Base-by-base conservation (phyloP, 2,113 vertebrate genomes). In the Craseonycteris thonglongyai region DNA sequence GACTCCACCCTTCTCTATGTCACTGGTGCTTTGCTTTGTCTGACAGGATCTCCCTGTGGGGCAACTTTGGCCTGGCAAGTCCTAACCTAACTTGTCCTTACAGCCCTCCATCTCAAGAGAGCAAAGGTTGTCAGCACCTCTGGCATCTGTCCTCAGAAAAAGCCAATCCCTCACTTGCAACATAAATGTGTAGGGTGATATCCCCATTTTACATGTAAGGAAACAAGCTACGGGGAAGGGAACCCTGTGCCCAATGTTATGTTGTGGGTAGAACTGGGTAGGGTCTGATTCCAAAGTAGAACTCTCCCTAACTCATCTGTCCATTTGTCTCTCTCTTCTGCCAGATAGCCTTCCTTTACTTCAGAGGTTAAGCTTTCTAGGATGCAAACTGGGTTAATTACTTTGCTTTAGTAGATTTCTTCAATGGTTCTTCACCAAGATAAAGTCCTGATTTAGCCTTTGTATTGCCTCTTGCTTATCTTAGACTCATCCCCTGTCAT, bases 351-450 rank as follows among this genome's bases (percentile, higher is more conserved):
- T 56, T 85, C n/a, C 85, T 49, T 89, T 35, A 33, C 56, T 54
- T 40, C 19, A 80, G 13, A 65, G 30, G 11, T 47, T 68, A 6
- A 51, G 26, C 86, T 94, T 94, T 91, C 82, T 68, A 18, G 95
- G 74, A 33, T 38, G 7, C 56, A 80, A 45, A 54, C 56, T 49
- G 22, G 42, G 7, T 93, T 47, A n/a, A 82, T 86, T 91, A n/a
- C 40, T 85, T 88, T 78, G 56, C 26, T 87, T 87, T 86, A 87
- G 63, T 91, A 75, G 83, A 56, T 72, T 90, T 40, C 69, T 72
- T 91, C 71, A 33, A 1, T 80, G 33, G 49, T 76, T 80, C 40
- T n/a, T 96, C 28, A 82, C 35, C 14, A 75, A 93, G 59, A 75
- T 90, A 65, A 90, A 87, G 71, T 71, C 42, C 75, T 54, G 38